Evolutionary conservation across 1,140 invertebrate species (phyloP).

Genomic region (Bombus superbus): DNA sequence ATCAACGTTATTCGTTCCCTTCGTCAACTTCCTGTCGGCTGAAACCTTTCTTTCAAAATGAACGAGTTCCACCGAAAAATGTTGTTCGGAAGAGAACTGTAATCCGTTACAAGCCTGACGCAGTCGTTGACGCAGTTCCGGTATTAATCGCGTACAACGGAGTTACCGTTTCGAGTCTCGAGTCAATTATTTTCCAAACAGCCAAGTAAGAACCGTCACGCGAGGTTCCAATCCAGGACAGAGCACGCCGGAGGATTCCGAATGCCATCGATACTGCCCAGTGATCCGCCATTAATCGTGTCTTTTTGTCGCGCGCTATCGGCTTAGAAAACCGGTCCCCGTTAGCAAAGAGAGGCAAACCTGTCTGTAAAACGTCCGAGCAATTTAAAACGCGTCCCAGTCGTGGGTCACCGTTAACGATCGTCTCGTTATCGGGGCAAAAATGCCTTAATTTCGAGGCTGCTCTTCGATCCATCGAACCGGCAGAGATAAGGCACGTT

Average conservation of each 20-base stretch:
- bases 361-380: background rate
- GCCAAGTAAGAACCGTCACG: background rate
- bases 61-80: background rate
- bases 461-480: background rate
- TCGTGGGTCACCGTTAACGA: conserved; percentile 29
- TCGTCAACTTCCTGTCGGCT: too few species aligned
- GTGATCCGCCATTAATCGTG: conserved; percentile 2
- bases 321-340: conserved; percentile 29
- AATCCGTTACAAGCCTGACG: too few species aligned
- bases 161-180: background rate
- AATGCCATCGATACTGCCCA: background rate
- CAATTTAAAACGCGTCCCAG: background rate
- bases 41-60: too few species aligned
- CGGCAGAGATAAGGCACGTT: conserved; percentile 2
- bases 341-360: conserved; percentile 19
- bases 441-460: conserved; percentile 27
- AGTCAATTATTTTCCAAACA: background rate
- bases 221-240: background rate
- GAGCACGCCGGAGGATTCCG: background rate
- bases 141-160: too few species aligned
- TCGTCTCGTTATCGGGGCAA: conserved; percentile 4
- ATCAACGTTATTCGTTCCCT: too few species aligned
- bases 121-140: too few species aligned
- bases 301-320: conserved; percentile 11
- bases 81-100: background rate